Evolutionary conservation across 2,888 invertebrate genomes (phyloP).

Genomic region (Cephonodes hylas): DNA sequence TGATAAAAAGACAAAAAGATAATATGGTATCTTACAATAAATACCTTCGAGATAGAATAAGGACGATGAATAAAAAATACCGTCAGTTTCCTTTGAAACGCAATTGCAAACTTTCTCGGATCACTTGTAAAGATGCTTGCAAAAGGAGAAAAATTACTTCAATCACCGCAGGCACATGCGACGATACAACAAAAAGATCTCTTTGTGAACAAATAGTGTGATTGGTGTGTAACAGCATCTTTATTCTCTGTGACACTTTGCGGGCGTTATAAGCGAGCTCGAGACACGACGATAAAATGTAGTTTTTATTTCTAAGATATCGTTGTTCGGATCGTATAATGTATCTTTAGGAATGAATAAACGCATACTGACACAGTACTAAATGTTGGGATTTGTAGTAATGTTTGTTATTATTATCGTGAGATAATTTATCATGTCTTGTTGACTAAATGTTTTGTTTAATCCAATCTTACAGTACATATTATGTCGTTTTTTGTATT

Average conservation of each 20-base stretch:
- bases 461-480: too few relatives aligned
- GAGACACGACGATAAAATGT: not conserved
- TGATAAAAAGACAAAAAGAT: too few relatives aligned
- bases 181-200: conserved; percentile 33
- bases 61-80: not conserved
- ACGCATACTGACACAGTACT: too few relatives aligned
- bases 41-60: too few relatives aligned
- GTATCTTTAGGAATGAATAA: not conserved
- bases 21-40: too few relatives aligned
- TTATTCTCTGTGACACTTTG: conserved; percentile 23
- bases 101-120: too few relatives aligned
- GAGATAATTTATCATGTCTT: too few relatives aligned
- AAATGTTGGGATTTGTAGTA: too few relatives aligned
- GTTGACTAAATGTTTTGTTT: too few relatives aligned
- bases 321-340: not conserved
- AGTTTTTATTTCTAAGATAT: not conserved
- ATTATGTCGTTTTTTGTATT: too few relatives aligned
- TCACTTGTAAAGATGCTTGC: not conserved
- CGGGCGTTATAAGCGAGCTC: not conserved
- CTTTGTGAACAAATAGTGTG: conserved; percentile 37
- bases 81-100: not conserved
- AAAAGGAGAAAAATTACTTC: not conserved
- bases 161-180: conserved; percentile 12
- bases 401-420: too few relatives aligned
- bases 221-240: conserved; percentile 30